phyloP scores from a whole-genome alignment of 2,113 vertebrate species.

The Catharus bicknelli region DNA sequence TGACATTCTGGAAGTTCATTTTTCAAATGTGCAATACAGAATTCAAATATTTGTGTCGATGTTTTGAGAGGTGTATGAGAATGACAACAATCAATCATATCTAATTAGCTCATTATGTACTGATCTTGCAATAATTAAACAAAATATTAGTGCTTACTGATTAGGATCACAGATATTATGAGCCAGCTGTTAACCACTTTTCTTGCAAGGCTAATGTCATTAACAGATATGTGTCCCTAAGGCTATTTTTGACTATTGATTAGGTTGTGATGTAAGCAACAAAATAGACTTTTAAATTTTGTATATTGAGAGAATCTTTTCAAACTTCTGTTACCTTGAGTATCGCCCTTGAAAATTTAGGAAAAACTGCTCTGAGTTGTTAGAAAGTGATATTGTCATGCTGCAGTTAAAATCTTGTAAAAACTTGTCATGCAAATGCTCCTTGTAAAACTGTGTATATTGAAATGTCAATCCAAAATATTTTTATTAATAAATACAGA shows the following conservation, averaged over 20 bases:
- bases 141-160: constrained; percentile 50
- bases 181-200: constrained; percentile 56
- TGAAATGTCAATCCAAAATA: background rate
- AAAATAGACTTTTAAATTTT: background rate
- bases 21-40: background rate
- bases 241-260: constrained; percentile 21
- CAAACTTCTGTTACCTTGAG: background rate
- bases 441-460: background rate
- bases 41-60: constrained; percentile 39
- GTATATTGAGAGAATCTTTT: background rate
- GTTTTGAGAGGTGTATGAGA: constrained; percentile 24
- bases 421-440: background rate
- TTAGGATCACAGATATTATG: constrained; percentile 51
- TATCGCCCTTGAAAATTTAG: background rate
- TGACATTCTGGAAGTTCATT: constrained; percentile 11
- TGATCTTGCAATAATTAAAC: constrained; percentile 59
- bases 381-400: background rate
- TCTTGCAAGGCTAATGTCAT: constrained; percentile 35
- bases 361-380: background rate
- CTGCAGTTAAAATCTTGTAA: background rate
- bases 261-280: background rate
- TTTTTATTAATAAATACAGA: background rate
- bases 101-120: constrained; percentile 56
- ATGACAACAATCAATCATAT: constrained; percentile 64
- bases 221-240: constrained; percentile 1